These are phyloP conservation scores for Notocelia uddmanniana DNA, from an alignment of 2,888 invertebrate genomes.

Conservation along the genomic window DNA sequence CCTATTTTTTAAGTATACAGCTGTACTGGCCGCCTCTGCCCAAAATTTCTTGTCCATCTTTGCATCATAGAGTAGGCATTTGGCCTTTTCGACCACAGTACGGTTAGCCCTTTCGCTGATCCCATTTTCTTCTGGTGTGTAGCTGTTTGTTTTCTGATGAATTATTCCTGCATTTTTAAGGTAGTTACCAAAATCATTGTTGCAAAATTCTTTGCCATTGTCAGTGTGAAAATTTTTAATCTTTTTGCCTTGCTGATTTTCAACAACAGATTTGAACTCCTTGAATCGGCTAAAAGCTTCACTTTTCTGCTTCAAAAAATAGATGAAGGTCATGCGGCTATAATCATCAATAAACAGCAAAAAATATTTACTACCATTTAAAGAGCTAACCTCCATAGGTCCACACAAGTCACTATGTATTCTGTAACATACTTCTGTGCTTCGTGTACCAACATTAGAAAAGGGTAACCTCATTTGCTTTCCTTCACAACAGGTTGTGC, in stretches of 20 bases:
- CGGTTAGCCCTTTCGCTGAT: slow-evolving; percentile 44
- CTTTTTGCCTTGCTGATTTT: too few species aligned
- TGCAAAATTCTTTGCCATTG: slow-evolving; percentile 49
- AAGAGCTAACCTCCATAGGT: too few species aligned
- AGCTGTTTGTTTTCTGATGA: slow-evolving; percentile 47
- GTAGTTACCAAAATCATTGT: slow-evolving; percentile 47
- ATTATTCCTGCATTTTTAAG: slow-evolving; percentile 46
- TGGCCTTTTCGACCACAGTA: slow-evolving; percentile 45
- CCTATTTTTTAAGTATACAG: slow-evolving; percentile 44
- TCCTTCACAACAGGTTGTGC: slow-evolving; percentile 46
- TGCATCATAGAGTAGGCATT: slow-evolving; percentile 45
- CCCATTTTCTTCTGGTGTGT: slow-evolving; percentile 47
- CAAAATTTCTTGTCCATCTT: slow-evolving; percentile 32
- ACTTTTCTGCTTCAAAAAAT: too few species aligned
- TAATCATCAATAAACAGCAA: neutral
- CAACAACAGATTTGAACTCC: too few species aligned
- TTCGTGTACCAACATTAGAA: too few species aligned
- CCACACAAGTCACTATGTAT: too few species aligned
- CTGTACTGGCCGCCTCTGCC: slow-evolving; percentile 42
- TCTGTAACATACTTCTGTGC: too few species aligned
- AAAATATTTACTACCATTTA: too few species aligned
- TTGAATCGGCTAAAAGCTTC: too few species aligned
- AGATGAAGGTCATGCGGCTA: slow-evolving; percentile 24
- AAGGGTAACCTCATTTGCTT: slow-evolving; percentile 10
- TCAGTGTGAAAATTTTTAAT: too few species aligned